phyloP scores from a whole-genome alignment of 2,888 invertebrate genomes.

The Crioceris asparagi region DNA sequence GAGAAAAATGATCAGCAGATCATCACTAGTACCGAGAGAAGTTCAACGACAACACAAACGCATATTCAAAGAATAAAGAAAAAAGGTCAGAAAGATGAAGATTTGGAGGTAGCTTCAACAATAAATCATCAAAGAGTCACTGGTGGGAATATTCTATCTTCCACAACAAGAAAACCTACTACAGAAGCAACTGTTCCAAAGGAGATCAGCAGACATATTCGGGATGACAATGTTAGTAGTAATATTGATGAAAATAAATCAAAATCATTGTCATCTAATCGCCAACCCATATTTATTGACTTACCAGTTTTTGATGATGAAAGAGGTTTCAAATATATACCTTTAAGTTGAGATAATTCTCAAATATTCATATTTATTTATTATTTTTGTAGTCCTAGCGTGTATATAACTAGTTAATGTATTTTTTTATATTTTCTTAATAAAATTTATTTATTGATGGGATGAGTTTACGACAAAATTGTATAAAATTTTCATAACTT shows the following conservation, averaged over 20 bases:
- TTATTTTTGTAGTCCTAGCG: neutral
- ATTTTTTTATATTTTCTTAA: no score
- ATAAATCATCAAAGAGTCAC: neutral
- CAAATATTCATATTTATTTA: neutral
- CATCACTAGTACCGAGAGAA: no score
- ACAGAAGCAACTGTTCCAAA: slow-evolving; percentile 6
- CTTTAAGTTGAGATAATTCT: slow-evolving; percentile 18
- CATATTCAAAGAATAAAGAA: slow-evolving; percentile 34
- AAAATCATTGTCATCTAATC: no score
- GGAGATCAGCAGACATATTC: slow-evolving; percentile 16
- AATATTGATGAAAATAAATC: slow-evolving; percentile 14
- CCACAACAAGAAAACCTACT: slow-evolving; percentile 5
- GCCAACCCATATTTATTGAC: slow-evolving; percentile 33
- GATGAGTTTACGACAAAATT: no score
- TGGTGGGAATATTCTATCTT: neutral
- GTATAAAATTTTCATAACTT: no score
- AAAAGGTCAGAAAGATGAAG: slow-evolving; percentile 15
- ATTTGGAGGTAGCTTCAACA: neutral
- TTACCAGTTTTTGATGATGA: slow-evolving; percentile 34
- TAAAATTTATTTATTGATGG: no score
- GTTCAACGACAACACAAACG: slow-evolving; percentile 27
- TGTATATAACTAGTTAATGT: no score
- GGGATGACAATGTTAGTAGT: slow-evolving; percentile 21
- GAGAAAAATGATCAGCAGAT: neutral
- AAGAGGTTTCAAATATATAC: slow-evolving; percentile 33